phyloP scores from a whole-genome alignment of 2,888 invertebrate genomes.

The Embidobia sp. region DNA sequence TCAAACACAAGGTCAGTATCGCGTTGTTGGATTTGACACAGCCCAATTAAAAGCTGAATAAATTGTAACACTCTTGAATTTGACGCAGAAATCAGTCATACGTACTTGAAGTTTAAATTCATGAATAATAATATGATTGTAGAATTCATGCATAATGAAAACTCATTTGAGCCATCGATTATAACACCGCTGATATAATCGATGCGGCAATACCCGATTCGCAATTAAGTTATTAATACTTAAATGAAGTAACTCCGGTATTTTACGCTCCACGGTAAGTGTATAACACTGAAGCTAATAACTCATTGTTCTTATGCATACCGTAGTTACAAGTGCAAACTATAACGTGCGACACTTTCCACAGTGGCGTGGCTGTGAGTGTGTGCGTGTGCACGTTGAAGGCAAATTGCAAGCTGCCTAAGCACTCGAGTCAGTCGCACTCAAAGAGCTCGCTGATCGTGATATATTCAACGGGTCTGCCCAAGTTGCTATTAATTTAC shows the following conservation, averaged over 20 bases:
- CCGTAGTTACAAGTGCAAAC: slow-evolving; percentile 51
- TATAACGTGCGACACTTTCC: slow-evolving; percentile 56
- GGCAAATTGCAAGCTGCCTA: slow-evolving; percentile 59
- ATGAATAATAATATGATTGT: slow-evolving; percentile 46
- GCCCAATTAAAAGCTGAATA: neutral
- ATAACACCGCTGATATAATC: slow-evolving; percentile 39
- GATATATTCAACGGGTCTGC: slow-evolving; percentile 49
- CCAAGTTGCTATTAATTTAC: slow-evolving; percentile 62
- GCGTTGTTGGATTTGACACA: too few relatives aligned
- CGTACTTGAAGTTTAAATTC: slow-evolving; percentile 31
- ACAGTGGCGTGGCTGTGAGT: slow-evolving; percentile 10
- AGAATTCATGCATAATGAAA: slow-evolving; percentile 55
- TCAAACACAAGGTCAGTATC: too few relatives aligned
- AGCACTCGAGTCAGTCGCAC: slow-evolving; percentile 54
- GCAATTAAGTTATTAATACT: slow-evolving; percentile 61
- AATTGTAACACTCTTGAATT: slow-evolving; percentile 13
- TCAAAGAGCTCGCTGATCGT: slow-evolving; percentile 61
- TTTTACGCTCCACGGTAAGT: slow-evolving; percentile 45
- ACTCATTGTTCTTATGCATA: slow-evolving; percentile 61
- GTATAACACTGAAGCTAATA: slow-evolving; percentile 44
- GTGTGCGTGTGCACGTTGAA: slow-evolving; percentile 33
- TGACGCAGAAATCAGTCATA: slow-evolving; percentile 13
- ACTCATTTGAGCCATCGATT: slow-evolving; percentile 43
- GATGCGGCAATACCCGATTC: slow-evolving; percentile 39
- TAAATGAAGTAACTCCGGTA: slow-evolving; percentile 46